These are phyloP conservation scores for Machimus rusticus DNA, from an alignment of 2,888 invertebrate species.

Conservation along the genomic window DNA sequence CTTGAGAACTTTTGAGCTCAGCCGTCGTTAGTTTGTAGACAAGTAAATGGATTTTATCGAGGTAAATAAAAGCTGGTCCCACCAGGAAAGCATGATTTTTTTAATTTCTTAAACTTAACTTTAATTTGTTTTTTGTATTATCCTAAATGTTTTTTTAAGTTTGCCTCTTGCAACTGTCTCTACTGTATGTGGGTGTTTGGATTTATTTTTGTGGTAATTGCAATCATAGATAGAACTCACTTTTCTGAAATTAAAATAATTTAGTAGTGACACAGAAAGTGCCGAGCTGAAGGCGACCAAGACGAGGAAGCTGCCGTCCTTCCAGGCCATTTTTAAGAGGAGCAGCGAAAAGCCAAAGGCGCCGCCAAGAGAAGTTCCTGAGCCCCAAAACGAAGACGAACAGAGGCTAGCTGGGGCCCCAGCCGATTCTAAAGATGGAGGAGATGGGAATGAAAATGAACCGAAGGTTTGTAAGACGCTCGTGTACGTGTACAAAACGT, in stretches of 20 bases:
- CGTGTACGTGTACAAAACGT: background rate
- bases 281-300: slow-evolving; percentile 64
- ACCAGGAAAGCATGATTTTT: background rate
- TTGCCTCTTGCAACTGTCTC: background rate
- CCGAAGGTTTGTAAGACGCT: slow-evolving; percentile 55
- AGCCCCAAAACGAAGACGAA: slow-evolving; percentile 52
- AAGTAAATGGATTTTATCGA: background rate
- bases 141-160: background rate
- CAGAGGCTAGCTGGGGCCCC: slow-evolving; percentile 47
- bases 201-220: slow-evolving; percentile 15
- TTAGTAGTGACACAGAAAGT: slow-evolving; percentile 75
- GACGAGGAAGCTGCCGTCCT: slow-evolving; percentile 54
- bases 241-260: slow-evolving; percentile 52
- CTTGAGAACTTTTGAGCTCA: background rate
- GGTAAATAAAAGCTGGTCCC: background rate
- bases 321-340: slow-evolving; percentile 59
- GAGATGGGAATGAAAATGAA: slow-evolving; percentile 60
- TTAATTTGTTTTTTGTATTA: background rate
- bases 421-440: slow-evolving; percentile 51
- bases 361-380: slow-evolving; percentile 50
- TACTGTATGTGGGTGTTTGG: background rate
- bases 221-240: slow-evolving; percentile 38
- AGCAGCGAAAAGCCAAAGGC: slow-evolving; percentile 54
- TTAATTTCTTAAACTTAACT: background rate
- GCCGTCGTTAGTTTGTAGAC: background rate